These are phyloP conservation scores for Dolichotis patagonum DNA, from an alignment of 2,113 vertebrate genomes.

Conservation along the genomic window DNA sequence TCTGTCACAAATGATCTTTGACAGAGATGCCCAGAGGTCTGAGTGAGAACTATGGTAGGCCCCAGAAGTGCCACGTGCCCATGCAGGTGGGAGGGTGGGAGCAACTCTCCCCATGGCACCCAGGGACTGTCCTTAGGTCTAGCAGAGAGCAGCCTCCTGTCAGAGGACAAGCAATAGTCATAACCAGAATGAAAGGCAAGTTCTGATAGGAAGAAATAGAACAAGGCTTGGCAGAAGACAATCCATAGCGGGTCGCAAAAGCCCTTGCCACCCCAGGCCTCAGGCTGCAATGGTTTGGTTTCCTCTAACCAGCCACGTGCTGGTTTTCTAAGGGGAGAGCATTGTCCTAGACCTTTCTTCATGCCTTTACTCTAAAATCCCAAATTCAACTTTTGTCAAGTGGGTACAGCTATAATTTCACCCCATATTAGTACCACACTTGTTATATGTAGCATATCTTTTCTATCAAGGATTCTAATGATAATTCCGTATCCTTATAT, in stretches of 20 bases:
- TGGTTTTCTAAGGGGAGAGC: not conserved
- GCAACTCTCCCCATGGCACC: not conserved
- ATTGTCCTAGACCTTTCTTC: not conserved
- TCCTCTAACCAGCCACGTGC: not conserved
- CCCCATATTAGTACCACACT: not conserved
- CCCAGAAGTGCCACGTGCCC: not conserved
- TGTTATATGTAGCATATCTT: not conserved
- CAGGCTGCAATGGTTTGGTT: not conserved
- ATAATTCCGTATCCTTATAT: not conserved
- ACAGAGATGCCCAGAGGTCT: slow-evolving; percentile 35
- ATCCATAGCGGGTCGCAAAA: not conserved
- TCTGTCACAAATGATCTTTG: slow-evolving; percentile 64
- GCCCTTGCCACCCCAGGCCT: not conserved
- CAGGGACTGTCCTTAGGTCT: not conserved
- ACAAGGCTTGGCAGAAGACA: not conserved
- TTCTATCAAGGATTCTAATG: not conserved
- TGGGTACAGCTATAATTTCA: not conserved
- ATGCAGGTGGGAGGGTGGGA: not conserved
- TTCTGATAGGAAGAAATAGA: not conserved
- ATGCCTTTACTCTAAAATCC: slow-evolving; percentile 23
- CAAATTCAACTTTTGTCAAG: not conserved
- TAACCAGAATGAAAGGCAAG: not conserved
- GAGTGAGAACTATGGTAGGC: not conserved
- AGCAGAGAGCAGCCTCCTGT: not conserved
- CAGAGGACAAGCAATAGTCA: not conserved